These are phyloP conservation scores for Phyllostomus discolor DNA, from an alignment of 2,113 vertebrate genomes.

Conservation along the genomic window DNA sequence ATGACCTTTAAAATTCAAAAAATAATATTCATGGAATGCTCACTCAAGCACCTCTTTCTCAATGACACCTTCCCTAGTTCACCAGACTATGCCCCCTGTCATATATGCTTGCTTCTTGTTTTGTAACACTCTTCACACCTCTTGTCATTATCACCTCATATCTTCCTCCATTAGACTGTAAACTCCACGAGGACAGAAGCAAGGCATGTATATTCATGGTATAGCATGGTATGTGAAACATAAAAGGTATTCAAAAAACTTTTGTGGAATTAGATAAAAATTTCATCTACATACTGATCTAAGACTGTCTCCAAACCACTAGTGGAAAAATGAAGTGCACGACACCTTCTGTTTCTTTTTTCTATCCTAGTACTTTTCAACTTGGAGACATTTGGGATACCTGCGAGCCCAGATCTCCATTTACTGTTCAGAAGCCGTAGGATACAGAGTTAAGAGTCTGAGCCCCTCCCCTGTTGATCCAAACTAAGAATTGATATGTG, in stretches of 20 bases:
- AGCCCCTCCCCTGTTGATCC: background rate
- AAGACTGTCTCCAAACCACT: background rate
- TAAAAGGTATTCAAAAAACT: background rate
- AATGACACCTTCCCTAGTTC: background rate
- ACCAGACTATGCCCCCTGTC: background rate
- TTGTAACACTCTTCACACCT: background rate
- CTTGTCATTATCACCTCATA: background rate
- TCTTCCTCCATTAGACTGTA: background rate
- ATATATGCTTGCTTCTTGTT: background rate
- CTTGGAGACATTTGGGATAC: background rate
- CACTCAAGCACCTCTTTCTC: background rate
- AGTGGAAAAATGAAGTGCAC: background rate
- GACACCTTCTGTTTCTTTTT: background rate
- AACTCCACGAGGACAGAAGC: background rate
- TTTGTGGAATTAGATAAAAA: background rate
- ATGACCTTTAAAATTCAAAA: background rate
- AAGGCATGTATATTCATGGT: background rate
- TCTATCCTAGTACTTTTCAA: background rate
- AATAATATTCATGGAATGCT: background rate
- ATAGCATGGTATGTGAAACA: background rate
- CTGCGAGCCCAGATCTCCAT: background rate
- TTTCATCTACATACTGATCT: background rate
- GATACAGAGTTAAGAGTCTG: background rate
- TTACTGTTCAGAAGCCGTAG: background rate
- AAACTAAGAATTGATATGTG: background rate